Conservation (phyloP, 2,113 vertebrate species). For the Eonycteris spelaea region DNA sequence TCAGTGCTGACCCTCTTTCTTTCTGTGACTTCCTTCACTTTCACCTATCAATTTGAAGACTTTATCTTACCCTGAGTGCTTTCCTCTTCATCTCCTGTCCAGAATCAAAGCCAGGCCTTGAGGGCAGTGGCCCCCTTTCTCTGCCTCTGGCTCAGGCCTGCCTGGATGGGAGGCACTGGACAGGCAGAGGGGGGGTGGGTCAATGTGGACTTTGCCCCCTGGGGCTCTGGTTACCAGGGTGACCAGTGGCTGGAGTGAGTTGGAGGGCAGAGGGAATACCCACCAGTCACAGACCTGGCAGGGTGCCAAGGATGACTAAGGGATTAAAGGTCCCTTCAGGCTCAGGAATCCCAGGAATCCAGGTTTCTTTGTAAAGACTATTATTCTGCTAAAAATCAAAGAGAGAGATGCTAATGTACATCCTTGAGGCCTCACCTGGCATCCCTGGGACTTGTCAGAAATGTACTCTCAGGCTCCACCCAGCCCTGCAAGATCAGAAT, state of each 20-base stretch:
- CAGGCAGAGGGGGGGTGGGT: neutral
- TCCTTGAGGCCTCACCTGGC: neutral
- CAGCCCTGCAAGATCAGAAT: neutral
- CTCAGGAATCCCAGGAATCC: neutral
- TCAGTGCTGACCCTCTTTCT: neutral
- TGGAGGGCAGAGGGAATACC: neutral
- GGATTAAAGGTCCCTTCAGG: neutral
- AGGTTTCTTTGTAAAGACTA: neutral
- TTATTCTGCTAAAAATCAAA: neutral
- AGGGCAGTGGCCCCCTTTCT: neutral
- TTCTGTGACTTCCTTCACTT: neutral
- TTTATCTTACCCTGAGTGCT: neutral
- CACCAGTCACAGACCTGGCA: neutral
- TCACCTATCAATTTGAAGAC: neutral
- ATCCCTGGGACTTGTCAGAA: neutral
- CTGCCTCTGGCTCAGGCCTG: neutral
- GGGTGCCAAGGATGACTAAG: neutral
- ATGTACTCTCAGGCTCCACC: neutral
- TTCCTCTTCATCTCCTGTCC: neutral
- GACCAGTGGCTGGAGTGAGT: too few relatives aligned
- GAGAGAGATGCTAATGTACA: neutral
- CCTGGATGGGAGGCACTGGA: neutral
- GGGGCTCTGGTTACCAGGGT: neutral
- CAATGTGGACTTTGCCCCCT: fast-evolving
- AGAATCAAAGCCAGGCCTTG: neutral